phyloP scores from a whole-genome alignment of 2,797 vertebrate species.

The Phalanger gymnotis region DNA sequence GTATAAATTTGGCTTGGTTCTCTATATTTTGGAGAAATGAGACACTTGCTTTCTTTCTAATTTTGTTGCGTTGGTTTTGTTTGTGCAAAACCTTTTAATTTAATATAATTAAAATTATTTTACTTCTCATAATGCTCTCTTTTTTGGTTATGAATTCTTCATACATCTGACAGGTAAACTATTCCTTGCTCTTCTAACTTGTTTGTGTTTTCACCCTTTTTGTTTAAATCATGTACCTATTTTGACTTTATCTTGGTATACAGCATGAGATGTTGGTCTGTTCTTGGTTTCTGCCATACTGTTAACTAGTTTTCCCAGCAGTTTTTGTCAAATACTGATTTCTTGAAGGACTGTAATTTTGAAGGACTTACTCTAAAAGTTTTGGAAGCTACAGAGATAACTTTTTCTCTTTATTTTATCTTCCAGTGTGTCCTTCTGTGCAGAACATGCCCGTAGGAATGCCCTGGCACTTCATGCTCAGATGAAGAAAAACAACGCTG shows the following conservation, averaged over 20 bases:
- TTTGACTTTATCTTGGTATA: neutral
- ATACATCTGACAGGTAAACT: neutral
- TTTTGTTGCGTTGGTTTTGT: neutral
- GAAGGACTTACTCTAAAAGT: neutral
- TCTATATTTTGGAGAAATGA: neutral
- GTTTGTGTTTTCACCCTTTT: neutral
- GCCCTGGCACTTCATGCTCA: slow-evolving; percentile 93
- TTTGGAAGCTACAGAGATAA: neutral
- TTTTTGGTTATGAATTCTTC: neutral
- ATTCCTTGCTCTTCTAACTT: neutral
- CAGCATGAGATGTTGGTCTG: neutral
- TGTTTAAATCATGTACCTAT: neutral
- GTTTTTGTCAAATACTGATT: neutral
- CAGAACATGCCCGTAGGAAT: slow-evolving; percentile 94
- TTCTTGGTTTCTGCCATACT: neutral
- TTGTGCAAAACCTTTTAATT: no score
- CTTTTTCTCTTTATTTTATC: neutral
- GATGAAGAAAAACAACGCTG: slow-evolving; percentile 90
- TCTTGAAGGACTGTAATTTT: neutral
- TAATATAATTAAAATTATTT: neutral
- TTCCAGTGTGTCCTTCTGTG: slow-evolving; percentile 90
- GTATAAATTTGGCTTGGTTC: neutral
- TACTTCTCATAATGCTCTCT: neutral
- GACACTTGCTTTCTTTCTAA: neutral
- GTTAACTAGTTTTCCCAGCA: neutral